Percentiles rank a stretch among this genome's conserved stretches.
These are phyloP conservation scores for Acanthurus leucopareius DNA, from an alignment of 2,797 vertebrate species.

Conservation along the genomic window DNA sequence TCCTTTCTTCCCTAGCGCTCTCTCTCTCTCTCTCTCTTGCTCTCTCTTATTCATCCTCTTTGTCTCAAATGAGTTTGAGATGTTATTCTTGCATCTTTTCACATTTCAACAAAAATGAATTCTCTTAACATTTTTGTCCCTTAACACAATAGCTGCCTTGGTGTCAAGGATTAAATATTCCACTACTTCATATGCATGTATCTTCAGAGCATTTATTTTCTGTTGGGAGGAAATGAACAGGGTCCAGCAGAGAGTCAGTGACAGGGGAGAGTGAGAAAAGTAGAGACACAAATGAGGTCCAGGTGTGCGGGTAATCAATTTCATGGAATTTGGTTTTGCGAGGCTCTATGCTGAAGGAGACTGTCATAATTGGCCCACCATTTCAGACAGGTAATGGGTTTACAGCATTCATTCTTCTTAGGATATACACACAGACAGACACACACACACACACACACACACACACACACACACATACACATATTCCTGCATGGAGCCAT, in stretches of 20 bases:
- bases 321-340: conserved; percentile 81
- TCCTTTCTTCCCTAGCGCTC: not conserved
- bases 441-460: conserved; percentile 51
- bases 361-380: conserved; percentile 79
- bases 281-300: conserved; percentile 74
- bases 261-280: conserved; percentile 39
- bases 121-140: conserved; percentile 20
- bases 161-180: conserved; percentile 38
- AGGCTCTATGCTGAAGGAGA: conserved; percentile 77
- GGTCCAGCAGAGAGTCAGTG: conserved; percentile 23
- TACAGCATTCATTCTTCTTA: conserved; percentile 66
- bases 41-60: conserved; percentile 7
- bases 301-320: conserved; percentile 82
- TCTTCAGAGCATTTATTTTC: conserved; percentile 36
- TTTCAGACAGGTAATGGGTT: conserved; percentile 77
- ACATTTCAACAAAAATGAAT: conserved; percentile 56
- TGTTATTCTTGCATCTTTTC: conserved; percentile 29
- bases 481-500: conserved; percentile 60
- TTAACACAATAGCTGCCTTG: conserved; percentile 17
- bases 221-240: conserved; percentile 30
- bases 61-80: conserved; percentile 29
- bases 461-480: conserved; percentile 43
- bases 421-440: conserved; percentile 35
- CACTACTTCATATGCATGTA: conserved; percentile 37
- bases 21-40: not conserved